Percentiles rank a stretch among this genome's conserved stretches.
Conservation (phyloP, 2,113 vertebrate genomes). For the Syngnathoides biaculeatus region DNA sequence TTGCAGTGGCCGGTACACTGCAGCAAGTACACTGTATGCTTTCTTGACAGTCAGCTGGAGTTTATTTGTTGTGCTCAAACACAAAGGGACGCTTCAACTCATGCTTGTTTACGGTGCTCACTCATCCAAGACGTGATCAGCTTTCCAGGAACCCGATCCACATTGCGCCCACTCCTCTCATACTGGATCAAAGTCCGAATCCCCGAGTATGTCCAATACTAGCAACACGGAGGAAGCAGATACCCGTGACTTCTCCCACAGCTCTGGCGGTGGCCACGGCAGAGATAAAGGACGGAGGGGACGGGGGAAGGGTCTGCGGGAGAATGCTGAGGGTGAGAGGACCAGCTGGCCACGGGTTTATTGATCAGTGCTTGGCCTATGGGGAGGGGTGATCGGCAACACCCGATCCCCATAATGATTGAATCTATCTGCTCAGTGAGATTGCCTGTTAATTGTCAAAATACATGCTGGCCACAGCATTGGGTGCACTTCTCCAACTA, state of each 20-base stretch:
- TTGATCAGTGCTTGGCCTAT: constrained; percentile 57
- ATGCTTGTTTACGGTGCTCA: constrained; percentile 46
- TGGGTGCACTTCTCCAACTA: background rate
- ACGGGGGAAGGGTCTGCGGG: constrained; percentile 52
- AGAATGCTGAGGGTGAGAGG: constrained; percentile 58
- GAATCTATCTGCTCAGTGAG: constrained; percentile 12
- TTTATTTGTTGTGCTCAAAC: constrained; percentile 37
- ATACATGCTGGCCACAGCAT: background rate
- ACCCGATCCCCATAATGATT: constrained; percentile 36
- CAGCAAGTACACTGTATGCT: constrained; percentile 37
- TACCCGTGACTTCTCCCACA: constrained; percentile 56
- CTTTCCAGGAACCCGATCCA: constrained; percentile 49
- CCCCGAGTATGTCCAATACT: constrained; percentile 29
- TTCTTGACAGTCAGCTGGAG: constrained; percentile 15
- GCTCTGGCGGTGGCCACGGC: constrained; percentile 29
- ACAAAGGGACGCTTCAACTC: constrained; percentile 48
- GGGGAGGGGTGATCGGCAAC: constrained; percentile 41
- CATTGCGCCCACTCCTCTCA: constrained; percentile 13
- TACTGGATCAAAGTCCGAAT: constrained; percentile 39
- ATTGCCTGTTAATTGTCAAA: background rate
- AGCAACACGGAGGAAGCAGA: constrained; percentile 36
- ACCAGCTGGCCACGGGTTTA: constrained; percentile 69
- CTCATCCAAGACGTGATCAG: constrained; percentile 52
- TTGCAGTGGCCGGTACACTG: constrained; percentile 7
- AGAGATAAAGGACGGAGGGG: constrained; percentile 27